Base-by-base conservation (phyloP, 2,888 invertebrate genomes). In the Chironomus tentans region DNA sequence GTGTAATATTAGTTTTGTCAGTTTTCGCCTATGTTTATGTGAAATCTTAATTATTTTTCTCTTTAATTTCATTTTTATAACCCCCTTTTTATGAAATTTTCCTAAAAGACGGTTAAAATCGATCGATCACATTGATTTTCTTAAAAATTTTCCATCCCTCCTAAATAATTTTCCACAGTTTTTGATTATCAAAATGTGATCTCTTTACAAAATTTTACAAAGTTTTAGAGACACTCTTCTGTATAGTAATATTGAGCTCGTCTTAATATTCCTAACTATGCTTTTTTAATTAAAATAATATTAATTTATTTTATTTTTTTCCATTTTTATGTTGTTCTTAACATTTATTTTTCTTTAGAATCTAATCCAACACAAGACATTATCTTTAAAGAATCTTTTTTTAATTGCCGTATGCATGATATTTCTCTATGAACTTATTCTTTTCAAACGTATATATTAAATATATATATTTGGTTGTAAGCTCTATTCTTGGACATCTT, bases 11-110 rank as follows among this genome's bases (percentile, higher is more conserved):
- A 74, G 28, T 68, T 48, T 74, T 74, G 68, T 74, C 74, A 68
- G 74, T 74, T 74, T 62, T 74, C 68, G 74, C 74, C 28, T 74
- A 74, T 74, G 62, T 74, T 74, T 74, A 74, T 74, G 74, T 74
- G 47, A 74, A 74, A 48, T 22, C 74, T 74, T 74, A 74, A 74
- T 21, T 12, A 56, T 12, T 56, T 48, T 13, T 28, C 18, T 70
- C n/a, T 18, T 68, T 68, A 68, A 68, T 24, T 15, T 68, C 68
- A 13, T 18, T 46, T n/a, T 24, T 4, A 13, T 15, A 22, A 47
- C 2, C 65, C 21, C 13, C 15, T 38, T 38, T 38, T 38, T 38
- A 38, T 38, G 4, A 22, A 21, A 65, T 22, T 22, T 65, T 13
- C 21, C 18, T 18, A 2, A 65, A 15, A 22, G 21, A 65, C 65